A percentile compares a stretch with the other conserved stretches of the same genome.
These are phyloP conservation scores for Dolichotis patagonum DNA, from an alignment of 2,113 vertebrate genomes.

Conservation along the genomic window DNA sequence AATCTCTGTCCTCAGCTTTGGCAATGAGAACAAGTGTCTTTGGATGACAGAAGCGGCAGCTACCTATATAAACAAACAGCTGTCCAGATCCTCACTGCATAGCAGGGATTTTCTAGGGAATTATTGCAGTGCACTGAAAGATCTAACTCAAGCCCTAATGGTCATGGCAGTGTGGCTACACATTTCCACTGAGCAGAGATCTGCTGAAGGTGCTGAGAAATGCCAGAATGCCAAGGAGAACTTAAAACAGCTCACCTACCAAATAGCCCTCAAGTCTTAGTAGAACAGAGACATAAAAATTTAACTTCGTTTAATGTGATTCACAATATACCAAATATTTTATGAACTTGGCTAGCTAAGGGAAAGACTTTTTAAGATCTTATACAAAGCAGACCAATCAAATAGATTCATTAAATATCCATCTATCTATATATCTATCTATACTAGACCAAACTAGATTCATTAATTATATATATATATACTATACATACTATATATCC, in stretches of 20 bases:
- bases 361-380: neutral
- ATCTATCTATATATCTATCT: too few relatives aligned
- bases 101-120: neutral
- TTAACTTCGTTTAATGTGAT: conserved; percentile 63
- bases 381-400: neutral
- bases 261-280: conserved; percentile 44
- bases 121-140: neutral
- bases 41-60: neutral
- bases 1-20: neutral
- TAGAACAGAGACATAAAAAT: conserved; percentile 53
- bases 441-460: too few relatives aligned
- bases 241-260: conserved; percentile 67
- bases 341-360: conserved; percentile 42
- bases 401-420: neutral
- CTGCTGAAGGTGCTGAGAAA: neutral
- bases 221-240: neutral
- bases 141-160: neutral
- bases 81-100: neutral
- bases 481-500: too few relatives aligned
- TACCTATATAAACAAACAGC: neutral
- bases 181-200: neutral
- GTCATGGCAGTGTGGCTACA: neutral
- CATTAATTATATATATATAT: neutral
- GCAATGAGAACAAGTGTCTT: neutral
- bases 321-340: conserved; percentile 64